Conservation (phyloP, 1,140 invertebrate species). For the Nixonia krombeini region DNA sequence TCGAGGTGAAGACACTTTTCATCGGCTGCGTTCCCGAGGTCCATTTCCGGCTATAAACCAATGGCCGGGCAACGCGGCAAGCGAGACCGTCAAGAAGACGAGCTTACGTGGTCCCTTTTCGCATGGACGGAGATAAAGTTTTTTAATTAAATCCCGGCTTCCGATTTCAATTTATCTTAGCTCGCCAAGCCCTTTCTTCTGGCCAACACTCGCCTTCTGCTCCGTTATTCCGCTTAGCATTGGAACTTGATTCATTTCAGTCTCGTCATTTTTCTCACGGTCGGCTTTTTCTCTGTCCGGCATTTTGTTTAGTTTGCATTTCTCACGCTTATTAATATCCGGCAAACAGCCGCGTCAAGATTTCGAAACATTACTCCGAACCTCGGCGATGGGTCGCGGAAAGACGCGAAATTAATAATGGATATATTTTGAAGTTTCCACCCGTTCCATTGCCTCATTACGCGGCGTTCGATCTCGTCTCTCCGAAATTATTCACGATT, state of each 20-base stretch:
- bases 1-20: slow-evolving; percentile 27
- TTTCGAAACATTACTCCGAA: not conserved
- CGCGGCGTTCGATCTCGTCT: no score
- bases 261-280: slow-evolving; percentile 34
- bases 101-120: slow-evolving; percentile 47
- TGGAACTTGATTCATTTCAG: slow-evolving; percentile 54
- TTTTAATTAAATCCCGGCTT: slow-evolving; percentile 64
- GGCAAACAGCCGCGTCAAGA: slow-evolving; percentile 18
- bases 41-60: slow-evolving; percentile 22
- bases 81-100: slow-evolving; percentile 33
- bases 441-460: no score
- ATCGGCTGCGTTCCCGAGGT: slow-evolving; percentile 21
- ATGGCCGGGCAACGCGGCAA: slow-evolving; percentile 37
- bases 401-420: no score
- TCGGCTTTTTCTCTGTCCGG: not conserved
- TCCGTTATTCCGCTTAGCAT: slow-evolving; percentile 27
- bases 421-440: no score
- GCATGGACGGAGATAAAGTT: slow-evolving; percentile 56
- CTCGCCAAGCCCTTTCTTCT: slow-evolving; percentile 44
- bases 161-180: slow-evolving; percentile 65
- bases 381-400: no score
- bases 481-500: no score
- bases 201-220: slow-evolving; percentile 23
- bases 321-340: slow-evolving; percentile 45
- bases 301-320: slow-evolving; percentile 43